Conservation (phyloP, 2,797 vertebrate species). For the Aplochiton taeniatus region DNA sequence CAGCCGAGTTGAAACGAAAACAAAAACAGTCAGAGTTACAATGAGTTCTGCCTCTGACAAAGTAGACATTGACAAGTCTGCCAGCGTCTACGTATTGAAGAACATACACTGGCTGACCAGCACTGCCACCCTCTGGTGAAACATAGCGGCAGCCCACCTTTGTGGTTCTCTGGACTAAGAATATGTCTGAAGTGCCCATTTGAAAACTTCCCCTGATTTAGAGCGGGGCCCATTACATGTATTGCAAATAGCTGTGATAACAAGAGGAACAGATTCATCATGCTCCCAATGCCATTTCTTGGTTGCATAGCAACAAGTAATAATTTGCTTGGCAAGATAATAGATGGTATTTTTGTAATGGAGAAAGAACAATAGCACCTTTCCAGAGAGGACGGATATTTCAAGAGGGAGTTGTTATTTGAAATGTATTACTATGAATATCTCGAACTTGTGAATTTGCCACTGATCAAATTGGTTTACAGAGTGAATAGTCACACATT, state of each 20-base stretch:
- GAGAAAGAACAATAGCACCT: constrained; percentile 21
- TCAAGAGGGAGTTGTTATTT: constrained; percentile 7
- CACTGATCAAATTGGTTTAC: background rate
- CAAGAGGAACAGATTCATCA: background rate
- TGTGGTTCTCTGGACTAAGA: no score
- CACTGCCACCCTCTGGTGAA: constrained; percentile 14
- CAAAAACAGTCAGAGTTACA: no score
- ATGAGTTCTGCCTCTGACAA: background rate
- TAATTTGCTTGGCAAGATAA: background rate
- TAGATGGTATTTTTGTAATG: constrained; percentile 7
- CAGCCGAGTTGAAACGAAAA: no score
- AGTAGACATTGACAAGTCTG: background rate
- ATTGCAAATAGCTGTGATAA: background rate
- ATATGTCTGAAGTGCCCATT: no score
- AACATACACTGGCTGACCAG: constrained; percentile 1
- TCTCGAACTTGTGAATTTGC: background rate
- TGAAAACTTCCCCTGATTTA: no score
- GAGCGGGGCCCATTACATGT: background rate
- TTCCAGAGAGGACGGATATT: constrained; percentile 11
- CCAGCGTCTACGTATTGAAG: no score
- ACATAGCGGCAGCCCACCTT: background rate
- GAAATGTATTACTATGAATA: background rate
- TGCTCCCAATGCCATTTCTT: background rate
- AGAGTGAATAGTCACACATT: no score
- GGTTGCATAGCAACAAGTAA: constrained; percentile 30